Evolutionary conservation across 2,888 invertebrate species (phyloP), one percentile per base, ranked within the genome.

Genomic region (Nezara viridula): DNA sequence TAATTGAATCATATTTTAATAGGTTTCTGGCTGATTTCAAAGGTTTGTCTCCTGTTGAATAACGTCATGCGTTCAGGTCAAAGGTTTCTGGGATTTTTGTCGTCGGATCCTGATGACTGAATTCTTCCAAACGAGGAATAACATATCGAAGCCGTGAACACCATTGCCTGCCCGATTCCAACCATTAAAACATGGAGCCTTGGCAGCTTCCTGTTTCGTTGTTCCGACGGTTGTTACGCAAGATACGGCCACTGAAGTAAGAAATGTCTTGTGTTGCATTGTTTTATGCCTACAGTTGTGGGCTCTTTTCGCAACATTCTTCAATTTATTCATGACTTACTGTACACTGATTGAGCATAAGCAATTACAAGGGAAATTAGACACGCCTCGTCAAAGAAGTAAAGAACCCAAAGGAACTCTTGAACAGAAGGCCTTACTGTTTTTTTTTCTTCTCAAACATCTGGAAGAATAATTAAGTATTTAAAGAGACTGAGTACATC

Each of bases 181-280:
- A 40, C 40, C 40, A 77, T 77, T 37, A 77, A 40, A 40, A 40
- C 40, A 21, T 16, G 14, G 24, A 40, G 77, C 77, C 77, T 77
- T 77, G 77, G 77, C 21, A 40, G 77, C 9, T 77, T 77, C 77
- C 77, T 77, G 40, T 77, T 77, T 77, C 77, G 77, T 40, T 77
- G 21, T 77, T 77, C 77, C 77, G 77, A 24, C 77, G 77, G 40
- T 24, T 24, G 7, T 40, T 77, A 27, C 27, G 27, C 60, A 60
- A 60, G 60, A 2, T 27, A 14, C 60, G 27, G 60, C 60, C 60
- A 27, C 60, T 60, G 27, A 27, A 27, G 60, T 60, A 60, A 60
- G 60, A 27, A 32, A 32, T 60, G 60, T 60, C 27, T 60, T 27
- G 60, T 27, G 60, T 60, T 60, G 60, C 60, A 60, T 60, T 60